Conservation (phyloP, 2,797 vertebrate genomes). For the Pyrocephalus nanus region DNA sequence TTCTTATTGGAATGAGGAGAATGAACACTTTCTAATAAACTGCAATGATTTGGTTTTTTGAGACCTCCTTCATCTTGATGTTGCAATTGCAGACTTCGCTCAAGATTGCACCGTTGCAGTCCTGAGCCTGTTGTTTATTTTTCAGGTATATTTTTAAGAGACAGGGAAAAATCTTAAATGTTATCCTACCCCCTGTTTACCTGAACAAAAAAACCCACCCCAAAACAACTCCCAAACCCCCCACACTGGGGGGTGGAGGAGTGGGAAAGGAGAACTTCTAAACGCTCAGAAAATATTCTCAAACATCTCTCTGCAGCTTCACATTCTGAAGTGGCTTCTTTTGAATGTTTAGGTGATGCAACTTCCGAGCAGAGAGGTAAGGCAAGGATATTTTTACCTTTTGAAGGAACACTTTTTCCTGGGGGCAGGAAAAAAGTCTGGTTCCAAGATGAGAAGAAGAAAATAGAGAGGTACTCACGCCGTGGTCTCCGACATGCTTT, state of each 20-base stretch:
- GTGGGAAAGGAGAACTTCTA: neutral
- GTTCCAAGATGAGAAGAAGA: neutral
- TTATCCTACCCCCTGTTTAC: neutral
- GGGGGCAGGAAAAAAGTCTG: rapidly evolving
- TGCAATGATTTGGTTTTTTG: neutral
- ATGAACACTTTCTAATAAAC: neutral
- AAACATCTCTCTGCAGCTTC: neutral
- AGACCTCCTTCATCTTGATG: neutral
- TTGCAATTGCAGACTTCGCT: neutral
- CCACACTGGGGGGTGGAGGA: rapidly evolving
- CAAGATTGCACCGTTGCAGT: neutral
- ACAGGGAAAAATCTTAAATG: neutral
- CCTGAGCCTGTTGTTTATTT: neutral
- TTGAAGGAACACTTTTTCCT: neutral
- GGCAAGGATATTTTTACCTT: neutral
- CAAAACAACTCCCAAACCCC: neutral
- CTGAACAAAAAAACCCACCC: neutral
- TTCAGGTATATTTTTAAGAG: neutral
- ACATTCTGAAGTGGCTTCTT: neutral
- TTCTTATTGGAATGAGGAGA: neutral
- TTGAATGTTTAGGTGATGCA: neutral
- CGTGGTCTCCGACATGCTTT: conserved; percentile 83
- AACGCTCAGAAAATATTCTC: neutral
- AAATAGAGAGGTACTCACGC: conserved; percentile 78
- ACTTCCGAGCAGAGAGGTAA: neutral